These are phyloP conservation scores for Taxidea taxus DNA, from an alignment of 2,113 vertebrate species.

Conservation along the genomic window DNA sequence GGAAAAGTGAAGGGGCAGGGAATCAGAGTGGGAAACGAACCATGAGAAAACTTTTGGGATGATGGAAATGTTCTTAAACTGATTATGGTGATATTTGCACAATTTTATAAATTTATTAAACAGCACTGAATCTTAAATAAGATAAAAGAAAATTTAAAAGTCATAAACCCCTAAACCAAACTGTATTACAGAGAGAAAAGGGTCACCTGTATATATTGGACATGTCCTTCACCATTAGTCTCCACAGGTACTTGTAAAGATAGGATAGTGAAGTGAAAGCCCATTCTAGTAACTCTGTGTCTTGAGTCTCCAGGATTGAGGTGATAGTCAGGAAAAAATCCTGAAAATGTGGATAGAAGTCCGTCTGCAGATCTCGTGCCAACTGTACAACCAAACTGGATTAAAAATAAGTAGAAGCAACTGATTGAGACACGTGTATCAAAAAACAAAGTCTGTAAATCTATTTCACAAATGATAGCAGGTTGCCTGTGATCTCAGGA, in stretches of 20 bases:
- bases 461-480: background rate
- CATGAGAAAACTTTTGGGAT: background rate
- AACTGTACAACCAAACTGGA: slow-evolving; percentile 94
- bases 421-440: background rate
- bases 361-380: slow-evolving; percentile 95
- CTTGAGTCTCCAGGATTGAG: slow-evolving; percentile 92
- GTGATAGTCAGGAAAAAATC: slow-evolving; percentile 94
- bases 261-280: slow-evolving; percentile 95
- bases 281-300: slow-evolving; percentile 96
- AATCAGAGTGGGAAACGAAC: too few species aligned
- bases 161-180: background rate
- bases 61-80: background rate
- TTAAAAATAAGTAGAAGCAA: slow-evolving; percentile 56
- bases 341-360: slow-evolving; percentile 97
- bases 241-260: slow-evolving; percentile 98
- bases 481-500: background rate
- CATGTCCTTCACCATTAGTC: slow-evolving; percentile 97
- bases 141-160: background rate
- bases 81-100: background rate
- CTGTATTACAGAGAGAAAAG: background rate
- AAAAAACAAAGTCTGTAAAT: background rate
- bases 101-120: background rate
- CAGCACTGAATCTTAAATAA: background rate
- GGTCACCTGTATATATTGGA: slow-evolving; percentile 92
- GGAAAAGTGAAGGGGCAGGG: too few species aligned